phyloP scores from a whole-genome alignment of 2,113 vertebrate species.

The Bothrops jararaca region DNA sequence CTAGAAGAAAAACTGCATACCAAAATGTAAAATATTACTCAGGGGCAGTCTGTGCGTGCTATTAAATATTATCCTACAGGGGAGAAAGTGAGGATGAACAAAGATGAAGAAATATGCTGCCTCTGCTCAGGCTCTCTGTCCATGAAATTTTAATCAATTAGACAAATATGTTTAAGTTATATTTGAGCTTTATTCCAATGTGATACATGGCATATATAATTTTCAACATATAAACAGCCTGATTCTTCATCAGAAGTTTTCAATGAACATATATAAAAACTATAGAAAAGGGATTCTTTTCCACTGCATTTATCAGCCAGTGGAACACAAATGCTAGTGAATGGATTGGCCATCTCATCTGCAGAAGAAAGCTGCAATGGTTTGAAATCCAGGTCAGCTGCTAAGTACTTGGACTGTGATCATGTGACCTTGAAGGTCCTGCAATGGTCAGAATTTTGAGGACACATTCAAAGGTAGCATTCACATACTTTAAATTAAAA shows the following conservation, averaged over 20 bases:
- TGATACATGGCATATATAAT: background rate
- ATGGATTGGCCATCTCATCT: background rate
- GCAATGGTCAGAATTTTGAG: background rate
- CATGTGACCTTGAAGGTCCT: background rate
- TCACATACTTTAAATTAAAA: background rate
- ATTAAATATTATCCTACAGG: background rate
- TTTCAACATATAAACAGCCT: background rate
- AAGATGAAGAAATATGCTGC: background rate
- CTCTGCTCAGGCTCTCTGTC: background rate
- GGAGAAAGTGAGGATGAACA: background rate
- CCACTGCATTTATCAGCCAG: background rate
- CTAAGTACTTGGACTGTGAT: background rate
- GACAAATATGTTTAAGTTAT: background rate
- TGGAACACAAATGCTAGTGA: background rate
- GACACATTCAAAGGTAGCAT: background rate
- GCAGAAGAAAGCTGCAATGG: background rate
- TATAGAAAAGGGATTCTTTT: background rate
- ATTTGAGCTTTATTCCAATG: background rate
- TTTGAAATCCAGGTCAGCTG: background rate
- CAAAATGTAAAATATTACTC: background rate
- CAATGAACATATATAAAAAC: background rate
- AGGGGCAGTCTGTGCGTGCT: too few species aligned
- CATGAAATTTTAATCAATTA: background rate
- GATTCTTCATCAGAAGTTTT: background rate
- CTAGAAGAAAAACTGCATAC: background rate